Evolutionary conservation across 2,797 vertebrate species (phyloP).

Genomic region (Danio kyathit): DNA sequence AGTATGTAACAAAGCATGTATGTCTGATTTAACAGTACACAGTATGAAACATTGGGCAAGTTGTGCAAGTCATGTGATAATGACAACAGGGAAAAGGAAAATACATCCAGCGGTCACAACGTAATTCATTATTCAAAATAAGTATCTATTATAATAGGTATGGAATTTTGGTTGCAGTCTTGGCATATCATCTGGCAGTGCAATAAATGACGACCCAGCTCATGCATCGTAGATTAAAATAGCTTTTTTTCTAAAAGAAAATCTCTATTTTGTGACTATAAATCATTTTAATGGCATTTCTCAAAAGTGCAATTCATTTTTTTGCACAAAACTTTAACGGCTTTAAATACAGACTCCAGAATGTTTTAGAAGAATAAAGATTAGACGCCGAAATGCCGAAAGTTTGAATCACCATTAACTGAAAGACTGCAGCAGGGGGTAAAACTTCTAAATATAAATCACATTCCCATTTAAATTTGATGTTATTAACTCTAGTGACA

Average conservation of each 20-base stretch:
- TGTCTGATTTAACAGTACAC: no score
- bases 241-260: not conserved
- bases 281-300: not conserved
- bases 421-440: conserved; percentile 38
- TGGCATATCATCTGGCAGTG: not conserved
- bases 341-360: conserved; percentile 4
- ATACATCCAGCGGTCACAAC: no score
- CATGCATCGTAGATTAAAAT: conserved; percentile 3
- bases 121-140: no score
- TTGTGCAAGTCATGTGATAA: no score
- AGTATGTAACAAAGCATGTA: no score
- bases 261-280: not conserved
- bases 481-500: conserved; percentile 34
- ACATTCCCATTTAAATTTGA: conserved; percentile 36
- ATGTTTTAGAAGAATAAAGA: conserved; percentile 30
- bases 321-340: conserved; percentile 11
- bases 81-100: no score
- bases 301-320: not conserved
- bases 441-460: conserved; percentile 40
- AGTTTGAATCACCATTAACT: conserved; percentile 38
- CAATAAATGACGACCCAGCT: not conserved
- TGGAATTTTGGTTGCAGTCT: no score
- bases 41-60: no score
- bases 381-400: not conserved
- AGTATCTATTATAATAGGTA: no score